Conservation (phyloP, 2,888 invertebrate species). For the Lycia hirtaria region DNA sequence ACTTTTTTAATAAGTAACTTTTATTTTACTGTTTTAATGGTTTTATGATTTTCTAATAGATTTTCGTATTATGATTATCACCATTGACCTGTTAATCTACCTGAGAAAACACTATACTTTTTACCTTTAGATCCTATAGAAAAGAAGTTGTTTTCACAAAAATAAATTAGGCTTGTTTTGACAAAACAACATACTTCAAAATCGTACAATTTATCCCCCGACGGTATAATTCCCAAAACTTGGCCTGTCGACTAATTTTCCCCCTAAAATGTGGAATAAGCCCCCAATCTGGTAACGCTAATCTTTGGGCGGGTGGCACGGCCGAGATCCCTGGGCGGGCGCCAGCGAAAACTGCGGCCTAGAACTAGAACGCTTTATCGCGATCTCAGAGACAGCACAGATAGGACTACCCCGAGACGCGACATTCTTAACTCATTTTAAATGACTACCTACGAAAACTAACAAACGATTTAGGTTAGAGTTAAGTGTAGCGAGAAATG, state of each 20-base stretch:
- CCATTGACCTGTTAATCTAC: no score
- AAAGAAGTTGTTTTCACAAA: no score
- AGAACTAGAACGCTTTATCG: constrained; percentile 57
- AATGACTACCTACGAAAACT: constrained; percentile 50
- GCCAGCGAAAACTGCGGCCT: constrained; percentile 52
- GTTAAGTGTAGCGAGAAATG: not conserved
- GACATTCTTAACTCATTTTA: constrained; percentile 69
- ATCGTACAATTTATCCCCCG: not conserved
- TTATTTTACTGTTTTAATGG: no score
- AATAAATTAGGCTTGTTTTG: no score
- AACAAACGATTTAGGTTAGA: not conserved
- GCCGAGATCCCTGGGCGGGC: constrained; percentile 48
- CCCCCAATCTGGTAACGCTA: not conserved
- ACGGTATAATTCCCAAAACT: not conserved
- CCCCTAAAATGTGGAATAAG: not conserved
- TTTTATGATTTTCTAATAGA: no score
- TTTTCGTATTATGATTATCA: no score
- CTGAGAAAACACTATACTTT: no score
- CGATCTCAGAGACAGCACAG: constrained; percentile 55
- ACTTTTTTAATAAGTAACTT: no score
- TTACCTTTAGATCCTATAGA: no score
- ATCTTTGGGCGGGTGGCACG: not conserved
- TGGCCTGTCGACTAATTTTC: not conserved
- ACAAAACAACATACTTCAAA: no score
- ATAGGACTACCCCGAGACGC: constrained; percentile 43